phyloP scores from a whole-genome alignment of 2,888 invertebrate genomes.

The Hirtodrosophila confusa region DNA sequence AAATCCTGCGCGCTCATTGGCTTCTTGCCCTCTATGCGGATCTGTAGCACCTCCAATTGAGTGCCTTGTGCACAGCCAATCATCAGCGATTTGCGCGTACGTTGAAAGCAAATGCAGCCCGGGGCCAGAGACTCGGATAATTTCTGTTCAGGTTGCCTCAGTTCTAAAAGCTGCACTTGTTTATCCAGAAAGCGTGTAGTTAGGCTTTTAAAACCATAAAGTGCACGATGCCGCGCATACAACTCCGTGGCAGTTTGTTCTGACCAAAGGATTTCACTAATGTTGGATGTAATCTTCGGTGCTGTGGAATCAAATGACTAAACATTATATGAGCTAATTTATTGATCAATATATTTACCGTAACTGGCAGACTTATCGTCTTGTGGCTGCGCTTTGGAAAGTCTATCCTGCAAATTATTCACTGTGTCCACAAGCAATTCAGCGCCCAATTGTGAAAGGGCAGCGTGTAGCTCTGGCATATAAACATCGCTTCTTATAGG shows the following conservation, averaged over 20 bases:
- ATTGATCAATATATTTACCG: conserved; percentile 85
- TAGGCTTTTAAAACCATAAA: conserved; percentile 87
- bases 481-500: conserved; percentile 86
- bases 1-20: conserved; percentile 92
- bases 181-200: conserved; percentile 87
- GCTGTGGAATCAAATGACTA: conserved; percentile 85
- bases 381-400: conserved; percentile 87
- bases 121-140: conserved; percentile 67
- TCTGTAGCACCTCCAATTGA: conserved; percentile 87
- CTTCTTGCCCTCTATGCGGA: conserved; percentile 89
- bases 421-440: conserved; percentile 88
- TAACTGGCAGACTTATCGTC: conserved; percentile 87
- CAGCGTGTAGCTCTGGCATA: conserved; percentile 87
- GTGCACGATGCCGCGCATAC: conserved; percentile 89
- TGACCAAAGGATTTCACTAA: conserved; percentile 88
- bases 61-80: conserved; percentile 88
- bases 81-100: conserved; percentile 86
- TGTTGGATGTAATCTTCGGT: conserved; percentile 88
- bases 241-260: conserved; percentile 87
- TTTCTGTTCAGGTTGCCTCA: conserved; percentile 67
- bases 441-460: conserved; percentile 89
- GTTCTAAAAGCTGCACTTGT: conserved; percentile 87
- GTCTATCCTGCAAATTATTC: conserved; percentile 86
- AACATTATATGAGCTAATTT: neutral
- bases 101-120: conserved; percentile 88